Evolutionary conservation across 2,797 vertebrate species (phyloP).

Genomic region (Okamejei kenojei): DNA sequence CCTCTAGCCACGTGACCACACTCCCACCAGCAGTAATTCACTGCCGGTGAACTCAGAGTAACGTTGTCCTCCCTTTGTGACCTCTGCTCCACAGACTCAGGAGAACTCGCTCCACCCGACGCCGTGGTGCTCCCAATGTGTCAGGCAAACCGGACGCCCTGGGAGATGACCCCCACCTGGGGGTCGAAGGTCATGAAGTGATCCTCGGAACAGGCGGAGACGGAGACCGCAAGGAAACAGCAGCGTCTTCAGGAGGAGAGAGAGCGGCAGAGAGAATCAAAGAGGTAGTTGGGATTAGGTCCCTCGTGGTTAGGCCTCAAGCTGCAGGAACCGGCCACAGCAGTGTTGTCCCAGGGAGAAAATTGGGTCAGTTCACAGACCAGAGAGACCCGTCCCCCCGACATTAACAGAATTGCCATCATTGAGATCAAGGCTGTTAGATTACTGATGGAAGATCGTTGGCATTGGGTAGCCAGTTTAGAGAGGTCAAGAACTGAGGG

Average conservation of each 20-base stretch:
- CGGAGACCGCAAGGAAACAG: not conserved
- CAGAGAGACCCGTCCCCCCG: not conserved
- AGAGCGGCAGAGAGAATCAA: not conserved
- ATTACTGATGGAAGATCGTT: too few species aligned
- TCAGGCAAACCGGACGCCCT: not conserved
- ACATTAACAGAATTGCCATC: not conserved
- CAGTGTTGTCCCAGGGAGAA: not conserved
- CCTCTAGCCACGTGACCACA: not conserved
- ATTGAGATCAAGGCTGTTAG: too few species aligned
- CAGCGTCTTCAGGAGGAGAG: not conserved
- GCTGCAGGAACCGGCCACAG: not conserved
- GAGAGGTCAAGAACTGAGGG: too few species aligned
- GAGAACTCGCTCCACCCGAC: slow-evolving; percentile 14
- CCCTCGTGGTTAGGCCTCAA: not conserved
- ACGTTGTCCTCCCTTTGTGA: not conserved
- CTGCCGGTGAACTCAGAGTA: not conserved
- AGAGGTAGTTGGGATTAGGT: not conserved
- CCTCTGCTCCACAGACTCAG: not conserved
- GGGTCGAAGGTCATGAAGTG: not conserved
- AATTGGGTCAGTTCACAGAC: not conserved
- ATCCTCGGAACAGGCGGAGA: not conserved
- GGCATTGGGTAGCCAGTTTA: too few species aligned
- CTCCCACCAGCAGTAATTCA: not conserved
- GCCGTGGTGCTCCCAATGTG: not conserved
- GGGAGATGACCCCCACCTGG: not conserved